Conservation (phyloP, 2,113 vertebrate genomes). For the Aphelocoma coerulescens region DNA sequence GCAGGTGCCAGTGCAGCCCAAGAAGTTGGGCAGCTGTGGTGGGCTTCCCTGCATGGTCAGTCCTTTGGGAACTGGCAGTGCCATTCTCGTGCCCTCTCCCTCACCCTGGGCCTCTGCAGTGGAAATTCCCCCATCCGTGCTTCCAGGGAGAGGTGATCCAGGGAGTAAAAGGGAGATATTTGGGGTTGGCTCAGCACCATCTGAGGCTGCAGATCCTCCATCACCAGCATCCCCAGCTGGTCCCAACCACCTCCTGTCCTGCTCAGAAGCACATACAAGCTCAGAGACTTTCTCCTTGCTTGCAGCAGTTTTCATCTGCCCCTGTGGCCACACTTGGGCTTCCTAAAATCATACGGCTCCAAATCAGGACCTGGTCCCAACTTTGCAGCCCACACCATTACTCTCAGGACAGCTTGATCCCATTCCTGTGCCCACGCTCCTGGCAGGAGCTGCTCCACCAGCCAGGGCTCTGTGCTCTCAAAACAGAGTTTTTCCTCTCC, state of each 20-base stretch:
- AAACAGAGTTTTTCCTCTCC: not conserved
- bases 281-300: not conserved
- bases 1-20: not conserved
- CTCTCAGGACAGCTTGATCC: not conserved
- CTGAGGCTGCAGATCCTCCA: not conserved
- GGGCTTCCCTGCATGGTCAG: not conserved
- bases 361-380: not conserved
- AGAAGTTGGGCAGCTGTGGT: not conserved
- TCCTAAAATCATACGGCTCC: not conserved
- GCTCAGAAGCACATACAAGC: not conserved
- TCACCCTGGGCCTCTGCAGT: accelerated
- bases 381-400: not conserved
- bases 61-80: not conserved
- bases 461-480: not conserved
- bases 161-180: not conserved
- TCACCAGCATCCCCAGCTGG: not conserved
- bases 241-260: not conserved
- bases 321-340: not conserved
- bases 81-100: not conserved
- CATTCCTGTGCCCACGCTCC: not conserved
- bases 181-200: not conserved
- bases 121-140: not conserved
- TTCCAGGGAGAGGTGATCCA: not conserved
- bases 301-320: not conserved
- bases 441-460: not conserved